Evolutionary conservation across 2,797 vertebrate species (phyloP).

Genomic region (Salarias fasciatus): DNA sequence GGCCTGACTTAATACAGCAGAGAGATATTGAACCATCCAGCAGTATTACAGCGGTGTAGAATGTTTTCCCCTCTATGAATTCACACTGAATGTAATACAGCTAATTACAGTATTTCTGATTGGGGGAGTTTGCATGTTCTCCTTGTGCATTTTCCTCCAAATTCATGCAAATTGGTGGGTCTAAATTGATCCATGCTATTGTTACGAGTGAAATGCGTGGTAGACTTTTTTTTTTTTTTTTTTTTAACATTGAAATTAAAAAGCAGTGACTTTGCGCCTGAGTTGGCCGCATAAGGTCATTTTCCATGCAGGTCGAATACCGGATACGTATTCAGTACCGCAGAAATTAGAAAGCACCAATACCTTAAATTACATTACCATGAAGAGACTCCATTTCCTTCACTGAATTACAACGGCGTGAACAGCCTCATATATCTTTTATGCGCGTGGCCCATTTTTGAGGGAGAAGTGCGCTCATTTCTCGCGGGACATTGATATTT

Average conservation of each 20-base stretch:
- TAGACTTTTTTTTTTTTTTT: no score
- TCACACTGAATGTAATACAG: no score
- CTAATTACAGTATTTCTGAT: no score
- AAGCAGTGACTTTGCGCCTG: slow-evolving; percentile 1
- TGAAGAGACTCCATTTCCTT: slow-evolving; percentile 70
- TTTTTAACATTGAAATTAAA: slow-evolving; percentile 7
- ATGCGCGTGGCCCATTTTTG: slow-evolving; percentile 66
- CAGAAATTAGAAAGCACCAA: slow-evolving; percentile 73
- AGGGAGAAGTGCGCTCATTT: slow-evolving; percentile 61
- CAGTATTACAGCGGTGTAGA: background rate
- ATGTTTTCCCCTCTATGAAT: no score
- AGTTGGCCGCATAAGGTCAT: slow-evolving; percentile 52
- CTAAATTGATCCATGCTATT: no score
- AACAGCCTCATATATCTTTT: slow-evolving; percentile 75
- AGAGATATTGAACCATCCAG: slow-evolving; percentile 18
- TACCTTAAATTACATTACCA: slow-evolving; percentile 79
- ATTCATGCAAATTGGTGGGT: no score
- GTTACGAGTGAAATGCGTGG: no score
- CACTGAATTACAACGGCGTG: slow-evolving; percentile 69
- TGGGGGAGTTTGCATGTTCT: no score
- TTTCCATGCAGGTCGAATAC: slow-evolving; percentile 64
- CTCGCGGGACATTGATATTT: slow-evolving; percentile 81
- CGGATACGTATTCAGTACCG: slow-evolving; percentile 60
- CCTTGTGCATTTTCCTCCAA: no score
- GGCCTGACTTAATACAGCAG: slow-evolving; percentile 29